A percentile compares a stretch with the other conserved stretches of the same genome.
These are phyloP conservation scores for Cephus spinipes DNA, from an alignment of 2,888 invertebrate genomes.

Conservation along the genomic window DNA sequence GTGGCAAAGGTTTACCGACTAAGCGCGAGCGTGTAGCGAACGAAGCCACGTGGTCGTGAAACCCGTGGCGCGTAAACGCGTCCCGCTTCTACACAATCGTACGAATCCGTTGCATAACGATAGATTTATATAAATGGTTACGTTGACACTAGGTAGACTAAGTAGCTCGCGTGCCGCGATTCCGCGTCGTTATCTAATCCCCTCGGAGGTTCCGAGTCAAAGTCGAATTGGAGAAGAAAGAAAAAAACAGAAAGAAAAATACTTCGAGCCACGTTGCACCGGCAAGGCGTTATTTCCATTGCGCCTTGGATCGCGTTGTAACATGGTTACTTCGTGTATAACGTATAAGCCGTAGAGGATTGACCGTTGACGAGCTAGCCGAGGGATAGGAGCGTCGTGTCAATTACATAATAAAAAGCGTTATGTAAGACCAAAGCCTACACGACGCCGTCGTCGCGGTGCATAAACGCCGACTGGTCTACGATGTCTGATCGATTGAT, in stretches of 20 bases:
- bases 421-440: conserved; percentile 57
- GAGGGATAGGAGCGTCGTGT: conserved; percentile 47
- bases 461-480: conserved; percentile 45
- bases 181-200: neutral
- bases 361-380: neutral
- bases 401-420: conserved; percentile 65
- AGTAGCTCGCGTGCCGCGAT: conserved; percentile 3
- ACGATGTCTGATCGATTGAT: neutral
- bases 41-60: neutral
- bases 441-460: conserved; percentile 54
- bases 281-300: neutral
- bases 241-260: no score
- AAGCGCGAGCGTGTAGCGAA: neutral
- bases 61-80: conserved; percentile 6
- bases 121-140: conserved; percentile 67
- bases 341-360: neutral
- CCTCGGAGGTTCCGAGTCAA: neutral
- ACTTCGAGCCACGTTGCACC: neutral
- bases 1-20: neutral
- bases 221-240: neutral
- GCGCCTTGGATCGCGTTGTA: neutral
- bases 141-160: conserved; percentile 59
- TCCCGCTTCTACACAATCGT: conserved; percentile 32
- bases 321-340: neutral
- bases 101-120: conserved; percentile 59